Evolutionary conservation across 1,140 invertebrate species (phyloP).

Genomic region (Diorhabda elongata): DNA sequence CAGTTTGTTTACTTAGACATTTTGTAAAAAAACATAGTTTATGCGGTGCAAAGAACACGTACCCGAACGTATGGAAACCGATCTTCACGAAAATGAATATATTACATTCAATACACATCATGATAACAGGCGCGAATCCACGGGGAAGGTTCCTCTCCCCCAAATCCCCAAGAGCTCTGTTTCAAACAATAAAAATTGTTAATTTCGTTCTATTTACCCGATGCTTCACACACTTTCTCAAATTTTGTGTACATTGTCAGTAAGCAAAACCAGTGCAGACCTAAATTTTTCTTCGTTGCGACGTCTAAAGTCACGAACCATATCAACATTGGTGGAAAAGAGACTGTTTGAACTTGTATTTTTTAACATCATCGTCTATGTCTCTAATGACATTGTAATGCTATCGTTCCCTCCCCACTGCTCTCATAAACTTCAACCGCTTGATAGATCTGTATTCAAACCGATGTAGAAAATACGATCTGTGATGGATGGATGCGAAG

Average conservation of each 20-base stretch:
- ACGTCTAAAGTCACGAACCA: background rate
- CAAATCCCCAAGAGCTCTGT: background rate
- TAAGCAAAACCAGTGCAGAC: background rate
- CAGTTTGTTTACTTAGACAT: too few relatives aligned
- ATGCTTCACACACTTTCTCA: background rate
- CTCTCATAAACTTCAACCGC: constrained; percentile 50
- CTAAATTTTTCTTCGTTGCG: background rate
- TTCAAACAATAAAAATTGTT: background rate
- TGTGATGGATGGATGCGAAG: constrained; percentile 25
- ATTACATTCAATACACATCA: background rate
- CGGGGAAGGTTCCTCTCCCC: background rate
- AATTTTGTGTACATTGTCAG: background rate
- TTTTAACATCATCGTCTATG: background rate
- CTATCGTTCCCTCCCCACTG: constrained; percentile 48
- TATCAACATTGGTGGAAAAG: background rate
- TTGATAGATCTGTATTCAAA: constrained; percentile 48
- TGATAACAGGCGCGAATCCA: background rate
- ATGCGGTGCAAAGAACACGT: too few relatives aligned
- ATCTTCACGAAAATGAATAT: too few relatives aligned
- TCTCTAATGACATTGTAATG: background rate
- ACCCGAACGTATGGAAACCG: too few relatives aligned
- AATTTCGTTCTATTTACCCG: constrained; percentile 14
- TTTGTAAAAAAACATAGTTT: too few relatives aligned
- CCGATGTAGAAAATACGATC: constrained; percentile 33
- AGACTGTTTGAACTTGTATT: background rate